These are phyloP conservation scores for Myotis yumanensis DNA, from an alignment of 2,113 vertebrate species.

Conservation along the genomic window DNA sequence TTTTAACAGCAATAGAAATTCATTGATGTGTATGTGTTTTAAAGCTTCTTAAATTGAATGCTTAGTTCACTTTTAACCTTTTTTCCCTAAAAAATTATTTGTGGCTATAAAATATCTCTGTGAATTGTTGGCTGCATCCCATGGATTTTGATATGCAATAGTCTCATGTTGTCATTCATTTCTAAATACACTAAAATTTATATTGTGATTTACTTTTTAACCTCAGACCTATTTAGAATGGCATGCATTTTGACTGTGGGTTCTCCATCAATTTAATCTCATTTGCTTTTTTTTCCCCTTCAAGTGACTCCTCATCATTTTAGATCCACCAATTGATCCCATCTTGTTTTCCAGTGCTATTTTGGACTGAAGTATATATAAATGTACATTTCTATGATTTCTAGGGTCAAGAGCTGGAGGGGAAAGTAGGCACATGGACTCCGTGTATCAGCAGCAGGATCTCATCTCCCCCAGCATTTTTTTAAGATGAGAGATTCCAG, in stretches of 20 bases:
- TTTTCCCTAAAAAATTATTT: neutral
- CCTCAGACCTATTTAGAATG: neutral
- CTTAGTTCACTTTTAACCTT: constrained; percentile 13
- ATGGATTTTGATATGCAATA: neutral
- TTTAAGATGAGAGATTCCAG: neutral
- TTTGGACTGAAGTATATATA: neutral
- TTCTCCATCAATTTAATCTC: neutral
- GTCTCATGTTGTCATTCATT: neutral
- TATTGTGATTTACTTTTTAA: neutral
- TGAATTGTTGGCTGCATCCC: neutral
- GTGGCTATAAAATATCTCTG: neutral
- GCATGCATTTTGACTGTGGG: neutral
- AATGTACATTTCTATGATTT: neutral
- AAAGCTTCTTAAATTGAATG: neutral
- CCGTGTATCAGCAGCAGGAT: neutral
- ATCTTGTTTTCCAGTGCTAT: neutral
- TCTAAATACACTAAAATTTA: constrained; percentile 16
- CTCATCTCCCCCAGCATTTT: neutral
- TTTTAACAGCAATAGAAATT: neutral
- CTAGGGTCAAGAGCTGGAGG: neutral
- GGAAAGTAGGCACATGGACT: neutral
- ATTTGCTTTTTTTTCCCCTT: neutral
- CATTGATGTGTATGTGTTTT: neutral
- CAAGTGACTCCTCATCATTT: neutral
- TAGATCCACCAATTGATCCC: neutral